Evolutionary conservation across 2,888 invertebrate species (phyloP), one percentile per base, ranked within the genome.

Genomic region (Conistra vaccinii): DNA sequence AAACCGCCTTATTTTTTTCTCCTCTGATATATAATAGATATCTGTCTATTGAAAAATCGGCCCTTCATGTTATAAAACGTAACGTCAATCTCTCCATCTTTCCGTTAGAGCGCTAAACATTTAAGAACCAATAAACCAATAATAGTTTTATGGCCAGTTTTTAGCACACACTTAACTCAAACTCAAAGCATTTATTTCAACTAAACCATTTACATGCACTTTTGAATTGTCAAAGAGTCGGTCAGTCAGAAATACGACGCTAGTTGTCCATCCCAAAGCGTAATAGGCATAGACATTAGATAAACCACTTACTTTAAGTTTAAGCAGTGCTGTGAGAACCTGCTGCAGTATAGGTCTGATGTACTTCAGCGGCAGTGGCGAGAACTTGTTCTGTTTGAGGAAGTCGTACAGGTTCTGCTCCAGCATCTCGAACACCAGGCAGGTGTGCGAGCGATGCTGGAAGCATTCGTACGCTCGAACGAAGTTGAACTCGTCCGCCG

Each of bases 391-490:
- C 96, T 99, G 99, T 95, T 99, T 99, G 88, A 99, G 98, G 96
- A 99, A 99, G 97, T 99, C 99, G 96, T 99, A 99, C 87, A 99
- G 97, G 96, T 99, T 99, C 97, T 99, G 99, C 94, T 99, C 99
- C 90, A 99, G 97, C 99, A 99, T 99, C 97, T 99, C 99, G 95
- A 99, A 99, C 93, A 99, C 99, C 96, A 99, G 97, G 96, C 99
- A 99, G 73, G 99, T 99, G 97, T 99, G 99, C 94, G 99, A 99
- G 95, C 99, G 99, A 96, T 99, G 99, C 97, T 99, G 99, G 97
- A 99, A 99, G 97, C 99, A 99, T 96, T 99, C 99, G 96, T 99
- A 99, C 66, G 99, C 99, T 86, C 99, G 99, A 90, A 99, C 99
- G 97, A 99, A 99, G 97, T 99, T 99, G 97, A 99, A 99, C 97